phyloP scores from a whole-genome alignment of 2,888 invertebrate genomes.

The Apotomis betuletana region DNA sequence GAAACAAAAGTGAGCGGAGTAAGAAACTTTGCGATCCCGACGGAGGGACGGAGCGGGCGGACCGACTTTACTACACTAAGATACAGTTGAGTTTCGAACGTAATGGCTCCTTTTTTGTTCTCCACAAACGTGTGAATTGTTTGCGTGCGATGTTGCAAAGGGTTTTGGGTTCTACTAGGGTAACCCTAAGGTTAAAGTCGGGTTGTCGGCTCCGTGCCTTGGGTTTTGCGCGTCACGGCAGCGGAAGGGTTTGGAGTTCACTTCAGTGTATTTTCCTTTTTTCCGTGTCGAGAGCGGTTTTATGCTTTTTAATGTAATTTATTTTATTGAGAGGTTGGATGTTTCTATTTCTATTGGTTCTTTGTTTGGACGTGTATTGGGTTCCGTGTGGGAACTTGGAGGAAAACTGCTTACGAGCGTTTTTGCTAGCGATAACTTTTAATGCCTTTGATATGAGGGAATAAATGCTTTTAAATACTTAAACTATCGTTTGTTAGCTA shows the following conservation, averaged over 20 bases:
- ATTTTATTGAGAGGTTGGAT: slow-evolving; percentile 37
- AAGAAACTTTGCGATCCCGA: slow-evolving; percentile 59
- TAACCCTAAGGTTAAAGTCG: slow-evolving; percentile 41
- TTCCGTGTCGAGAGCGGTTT: slow-evolving; percentile 44
- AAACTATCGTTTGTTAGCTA: background rate
- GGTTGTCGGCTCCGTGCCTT: slow-evolving; percentile 38
- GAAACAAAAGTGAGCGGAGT: slow-evolving; percentile 66
- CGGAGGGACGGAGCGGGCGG: slow-evolving; percentile 47
- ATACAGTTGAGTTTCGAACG: slow-evolving; percentile 40
- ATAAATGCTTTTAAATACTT: background rate
- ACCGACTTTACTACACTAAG: slow-evolving; percentile 45
- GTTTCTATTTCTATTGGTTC: slow-evolving; percentile 29
- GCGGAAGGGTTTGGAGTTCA: slow-evolving; percentile 53
- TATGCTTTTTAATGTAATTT: slow-evolving; percentile 41
- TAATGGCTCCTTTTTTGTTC: slow-evolving; percentile 48
- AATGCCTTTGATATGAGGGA: background rate
- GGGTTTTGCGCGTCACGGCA: slow-evolving; percentile 52
- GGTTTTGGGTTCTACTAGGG: slow-evolving; percentile 48
- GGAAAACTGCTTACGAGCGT: background rate
- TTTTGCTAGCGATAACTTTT: background rate
- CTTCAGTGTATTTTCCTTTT: slow-evolving; percentile 52
- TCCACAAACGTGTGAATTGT: slow-evolving; percentile 47
- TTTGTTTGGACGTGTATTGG: slow-evolving; percentile 18
- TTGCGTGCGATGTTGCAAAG: slow-evolving; percentile 40
- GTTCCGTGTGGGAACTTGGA: slow-evolving; percentile 1